Percentiles rank a stretch among this genome's conserved stretches.
These are phyloP conservation scores for Characodon lateralis DNA, from an alignment of 2,797 vertebrate species.

Conservation along the genomic window DNA sequence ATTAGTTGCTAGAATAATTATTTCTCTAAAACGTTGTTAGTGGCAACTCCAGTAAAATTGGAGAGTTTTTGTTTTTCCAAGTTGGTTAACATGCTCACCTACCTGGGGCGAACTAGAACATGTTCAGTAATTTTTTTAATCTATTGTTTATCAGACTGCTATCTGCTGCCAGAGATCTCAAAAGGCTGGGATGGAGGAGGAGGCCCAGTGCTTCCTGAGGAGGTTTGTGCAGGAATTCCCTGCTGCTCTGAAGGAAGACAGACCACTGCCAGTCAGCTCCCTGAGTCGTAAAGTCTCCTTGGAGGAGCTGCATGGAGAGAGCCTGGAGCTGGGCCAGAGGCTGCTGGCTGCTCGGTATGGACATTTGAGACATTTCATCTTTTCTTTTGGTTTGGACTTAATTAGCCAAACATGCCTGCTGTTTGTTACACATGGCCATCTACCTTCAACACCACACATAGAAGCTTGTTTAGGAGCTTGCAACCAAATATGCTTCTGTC, in stretches of 20 bases:
- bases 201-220: constrained; percentile 69
- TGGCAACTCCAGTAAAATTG: too few relatives aligned
- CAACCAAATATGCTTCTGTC: not conserved
- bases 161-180: constrained; percentile 38
- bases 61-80: too few relatives aligned
- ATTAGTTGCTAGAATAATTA: too few relatives aligned
- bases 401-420: not conserved
- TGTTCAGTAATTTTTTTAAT: not conserved
- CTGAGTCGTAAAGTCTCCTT: constrained; percentile 72
- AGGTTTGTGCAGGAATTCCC: constrained; percentile 83
- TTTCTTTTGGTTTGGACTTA: not conserved
- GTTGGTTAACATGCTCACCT: too few relatives aligned
- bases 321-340: constrained; percentile 81
- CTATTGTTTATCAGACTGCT: not conserved
- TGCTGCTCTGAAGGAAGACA: constrained; percentile 72
- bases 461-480: not conserved
- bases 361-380: not conserved
- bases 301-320: constrained; percentile 86
- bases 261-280: constrained; percentile 76
- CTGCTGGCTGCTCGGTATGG: constrained; percentile 84
- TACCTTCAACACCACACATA: not conserved
- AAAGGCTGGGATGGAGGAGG: constrained; percentile 42
- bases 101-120: not conserved
- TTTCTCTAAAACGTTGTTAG: too few relatives aligned
- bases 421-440: not conserved